A percentile compares a stretch with the other conserved stretches of the same genome.
Conservation (phyloP, 2,888 invertebrate genomes). For the Neoscelio sp. region DNA sequence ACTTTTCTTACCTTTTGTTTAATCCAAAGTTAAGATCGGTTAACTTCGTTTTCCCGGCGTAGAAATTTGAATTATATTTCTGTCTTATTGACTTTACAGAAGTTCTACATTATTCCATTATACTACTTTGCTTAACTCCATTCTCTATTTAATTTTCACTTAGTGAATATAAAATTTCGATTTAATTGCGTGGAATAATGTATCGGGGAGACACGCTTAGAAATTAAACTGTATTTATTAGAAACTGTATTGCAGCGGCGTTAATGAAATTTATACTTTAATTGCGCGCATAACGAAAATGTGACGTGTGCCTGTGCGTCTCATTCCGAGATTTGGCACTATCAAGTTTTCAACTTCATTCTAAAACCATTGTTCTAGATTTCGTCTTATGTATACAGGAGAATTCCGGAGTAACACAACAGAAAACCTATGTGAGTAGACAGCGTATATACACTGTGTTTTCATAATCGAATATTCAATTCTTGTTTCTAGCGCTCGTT, state of each 20-base stretch:
- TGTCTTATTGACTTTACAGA: conserved; percentile 61
- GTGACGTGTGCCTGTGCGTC: conserved; percentile 17
- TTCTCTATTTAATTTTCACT: conserved; percentile 51
- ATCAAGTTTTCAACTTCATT: conserved; percentile 60
- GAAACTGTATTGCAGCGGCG: conserved; percentile 25
- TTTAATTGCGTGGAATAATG: conserved; percentile 45
- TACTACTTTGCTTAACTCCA: conserved; percentile 46
- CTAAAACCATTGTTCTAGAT: conserved; percentile 55
- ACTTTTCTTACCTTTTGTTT: conserved; percentile 28
- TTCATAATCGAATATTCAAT: conserved; percentile 64
- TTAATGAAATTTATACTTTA: conserved; percentile 36
- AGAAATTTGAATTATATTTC: conserved; percentile 53
- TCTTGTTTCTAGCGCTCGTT: conserved; percentile 25
- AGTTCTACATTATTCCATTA: conserved; percentile 62
- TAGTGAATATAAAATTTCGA: conserved; percentile 55
- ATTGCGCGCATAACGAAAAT: conserved; percentile 34
- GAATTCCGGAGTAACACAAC: conserved; percentile 41
- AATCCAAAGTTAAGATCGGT: conserved; percentile 41
- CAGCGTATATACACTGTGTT: conserved; percentile 20
- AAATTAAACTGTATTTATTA: conserved; percentile 13
- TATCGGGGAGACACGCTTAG: conserved; percentile 17
- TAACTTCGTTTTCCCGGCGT: conserved; percentile 45
- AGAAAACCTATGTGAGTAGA: conserved; percentile 28
- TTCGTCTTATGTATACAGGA: conserved; percentile 58
- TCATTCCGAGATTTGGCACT: conserved; percentile 43